Evolutionary conservation across 2,888 invertebrate species (phyloP), one percentile per base, ranked within the genome.

Genomic region (Pyrochroa serraticornis): DNA sequence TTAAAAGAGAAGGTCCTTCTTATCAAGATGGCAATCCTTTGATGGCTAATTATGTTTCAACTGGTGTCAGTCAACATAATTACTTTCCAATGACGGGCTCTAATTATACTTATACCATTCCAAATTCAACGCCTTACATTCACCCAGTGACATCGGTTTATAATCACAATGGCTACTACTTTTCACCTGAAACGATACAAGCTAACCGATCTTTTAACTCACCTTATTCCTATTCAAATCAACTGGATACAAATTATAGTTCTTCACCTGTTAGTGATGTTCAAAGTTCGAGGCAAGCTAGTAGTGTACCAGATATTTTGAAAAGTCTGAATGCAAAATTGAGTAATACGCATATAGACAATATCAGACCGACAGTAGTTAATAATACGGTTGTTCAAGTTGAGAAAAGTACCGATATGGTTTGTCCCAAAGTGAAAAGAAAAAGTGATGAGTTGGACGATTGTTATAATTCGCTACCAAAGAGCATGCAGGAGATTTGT

Each of bases 321-420:
- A 85, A 86, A 71, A 89, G 91, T 68, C 80, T 92, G 60, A 87
- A 90, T 75, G 85, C 86, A 64, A 90, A 91, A 75, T 74, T 89
- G 44, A 71, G 72, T 44, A 74, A 71, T 66, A 71, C 72, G 9
- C 74, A 74, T 56, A 58, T 78, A 42, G 67, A 64, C 51, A 71
- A 74, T 58, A 64, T 62, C 9, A 43, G 41, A 41, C 31, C 34
- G 10, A 30, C 14, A 1, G 12, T 12, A 22, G 30, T 31, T 6
- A 30, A 35, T 46, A 10, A 33, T 10, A 52, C 45, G 7, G 32
- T 14, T 7, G 32, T 13, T 35, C 9, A 9, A 9, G 36, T 35
- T 35, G 36, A 10, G 43, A 72, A 69, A 47, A 70, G 67, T 59
- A 66, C 65, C 5, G 71, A 73, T 50, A 47, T 63, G 6, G 61